These are phyloP conservation scores for Hemicordylus capensis DNA, from an alignment of 2,113 vertebrate species.

Conservation along the genomic window DNA sequence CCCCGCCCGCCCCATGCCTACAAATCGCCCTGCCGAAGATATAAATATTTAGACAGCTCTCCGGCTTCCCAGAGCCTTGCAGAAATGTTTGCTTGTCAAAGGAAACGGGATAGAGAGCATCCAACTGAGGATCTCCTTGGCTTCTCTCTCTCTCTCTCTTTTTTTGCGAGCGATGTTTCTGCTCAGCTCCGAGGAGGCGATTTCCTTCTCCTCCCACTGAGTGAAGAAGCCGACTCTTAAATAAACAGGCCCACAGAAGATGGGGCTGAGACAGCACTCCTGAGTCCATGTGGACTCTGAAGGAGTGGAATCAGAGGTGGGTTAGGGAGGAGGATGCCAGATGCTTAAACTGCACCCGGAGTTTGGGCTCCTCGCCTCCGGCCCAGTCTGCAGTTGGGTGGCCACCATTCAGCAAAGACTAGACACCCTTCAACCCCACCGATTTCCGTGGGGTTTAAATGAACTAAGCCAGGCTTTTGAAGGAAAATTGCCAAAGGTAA, in stretches of 20 bases:
- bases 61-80: conserved; percentile 65
- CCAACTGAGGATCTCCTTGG: conserved; percentile 67
- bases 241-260: conserved; percentile 61
- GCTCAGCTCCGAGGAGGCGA: conserved; percentile 57
- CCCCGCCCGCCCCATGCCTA: no score
- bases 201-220: conserved; percentile 56
- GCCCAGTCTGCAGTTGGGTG: neutral
- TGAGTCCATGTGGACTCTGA: conserved; percentile 59
- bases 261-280: conserved; percentile 38
- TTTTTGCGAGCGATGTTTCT: conserved; percentile 65
- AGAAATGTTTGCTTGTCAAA: conserved; percentile 74
- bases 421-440: neutral
- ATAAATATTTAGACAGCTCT: conserved; percentile 75
- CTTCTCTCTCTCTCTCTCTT: neutral
- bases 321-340: no score
- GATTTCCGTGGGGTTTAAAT: neutral
- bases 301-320: conserved; percentile 41
- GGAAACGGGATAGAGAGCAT: conserved; percentile 72
- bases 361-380: no score
- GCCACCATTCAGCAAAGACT: no score
- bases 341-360: neutral
- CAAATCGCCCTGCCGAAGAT: conserved; percentile 44
- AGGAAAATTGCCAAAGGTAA: no score
- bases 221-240: conserved; percentile 66
- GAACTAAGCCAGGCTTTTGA: no score